Conservation (phyloP, 2,888 invertebrate genomes). For the Ophioninae sp. region DNA sequence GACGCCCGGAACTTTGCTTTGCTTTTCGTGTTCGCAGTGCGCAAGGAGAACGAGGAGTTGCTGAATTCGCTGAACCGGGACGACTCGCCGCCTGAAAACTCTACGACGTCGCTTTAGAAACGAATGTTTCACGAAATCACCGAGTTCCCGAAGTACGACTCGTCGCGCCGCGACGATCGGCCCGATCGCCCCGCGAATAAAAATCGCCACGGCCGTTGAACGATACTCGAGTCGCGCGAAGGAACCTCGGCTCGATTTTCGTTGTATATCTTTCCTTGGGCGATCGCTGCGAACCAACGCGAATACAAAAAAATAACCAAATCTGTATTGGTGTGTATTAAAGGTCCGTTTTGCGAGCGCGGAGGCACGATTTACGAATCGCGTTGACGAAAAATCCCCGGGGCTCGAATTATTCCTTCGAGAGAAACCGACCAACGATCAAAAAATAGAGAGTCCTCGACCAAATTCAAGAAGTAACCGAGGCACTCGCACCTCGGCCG, state of each 20-base stretch:
- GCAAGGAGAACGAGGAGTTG: conserved; percentile 94
- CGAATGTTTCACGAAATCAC: background rate
- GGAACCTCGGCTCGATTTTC: conserved; percentile 57
- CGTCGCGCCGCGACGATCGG: conserved; percentile 31
- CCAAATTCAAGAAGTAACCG: conserved; percentile 10
- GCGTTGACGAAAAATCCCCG: conserved; percentile 9
- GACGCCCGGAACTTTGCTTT: background rate
- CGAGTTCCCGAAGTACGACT: conserved; percentile 37
- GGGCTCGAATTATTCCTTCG: background rate
- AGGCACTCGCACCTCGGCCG: no score
- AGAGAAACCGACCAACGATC: conserved; percentile 3
- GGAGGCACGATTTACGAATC: conserved; percentile 28
- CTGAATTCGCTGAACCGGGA: conserved; percentile 88
- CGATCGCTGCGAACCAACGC: conserved; percentile 19
- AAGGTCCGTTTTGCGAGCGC: conserved; percentile 15
- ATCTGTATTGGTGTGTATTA: background rate
- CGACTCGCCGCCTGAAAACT: conserved; percentile 72
- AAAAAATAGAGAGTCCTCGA: conserved; percentile 37
- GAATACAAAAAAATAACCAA: background rate
- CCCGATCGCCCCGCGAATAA: background rate
- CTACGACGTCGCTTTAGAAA: conserved; percentile 68
- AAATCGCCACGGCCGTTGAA: background rate
- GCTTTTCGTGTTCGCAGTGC: conserved; percentile 86
- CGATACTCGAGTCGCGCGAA: conserved; percentile 22
- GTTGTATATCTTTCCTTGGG: conserved; percentile 46